A percentile compares a stretch with the other conserved stretches of the same genome.
Evolutionary conservation across 2,797 vertebrate species (phyloP).

Genomic region (Taenioides sp.): DNA sequence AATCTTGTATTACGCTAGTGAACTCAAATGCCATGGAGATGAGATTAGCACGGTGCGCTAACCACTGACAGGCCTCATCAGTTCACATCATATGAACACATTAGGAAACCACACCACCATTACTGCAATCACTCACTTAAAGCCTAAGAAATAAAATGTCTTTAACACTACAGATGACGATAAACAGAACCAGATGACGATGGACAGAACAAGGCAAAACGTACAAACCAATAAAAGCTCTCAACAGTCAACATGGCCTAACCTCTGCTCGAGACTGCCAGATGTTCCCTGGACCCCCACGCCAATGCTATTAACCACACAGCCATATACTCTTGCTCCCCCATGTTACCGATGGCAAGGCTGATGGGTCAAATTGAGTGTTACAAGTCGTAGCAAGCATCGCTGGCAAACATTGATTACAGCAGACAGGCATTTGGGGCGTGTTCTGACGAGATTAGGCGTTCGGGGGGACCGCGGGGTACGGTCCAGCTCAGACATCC

Average conservation of each 20-base stretch:
- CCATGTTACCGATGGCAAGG: slow-evolving; percentile 63
- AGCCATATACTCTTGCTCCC: slow-evolving; percentile 69
- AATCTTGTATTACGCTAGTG: background rate
- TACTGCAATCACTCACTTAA: slow-evolving; percentile 7
- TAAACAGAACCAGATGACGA: slow-evolving; percentile 5
- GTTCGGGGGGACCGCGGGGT: slow-evolving; percentile 35
- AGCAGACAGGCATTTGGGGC: slow-evolving; percentile 50
- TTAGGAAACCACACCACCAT: slow-evolving; percentile 58
- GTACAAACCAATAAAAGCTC: slow-evolving; percentile 51
- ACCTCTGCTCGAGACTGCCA: slow-evolving; percentile 60
- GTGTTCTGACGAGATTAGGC: slow-evolving; percentile 46
- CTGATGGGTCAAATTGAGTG: slow-evolving; percentile 73
- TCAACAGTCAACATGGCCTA: slow-evolving; percentile 51
- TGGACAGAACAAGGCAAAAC: slow-evolving; percentile 11
- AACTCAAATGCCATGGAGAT: slow-evolving; percentile 39
- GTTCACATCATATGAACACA: slow-evolving; percentile 62
- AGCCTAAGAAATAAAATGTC: background rate
- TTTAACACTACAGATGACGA: slow-evolving; percentile 17
- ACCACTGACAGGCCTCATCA: slow-evolving; percentile 72
- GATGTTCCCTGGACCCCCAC: slow-evolving; percentile 63
- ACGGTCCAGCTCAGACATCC: slow-evolving; percentile 48
- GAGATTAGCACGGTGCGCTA: slow-evolving; percentile 66
- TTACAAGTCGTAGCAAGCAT: slow-evolving; percentile 68
- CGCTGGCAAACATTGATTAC: slow-evolving; percentile 56
- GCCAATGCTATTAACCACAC: slow-evolving; percentile 64